phyloP scores from a whole-genome alignment of 2,888 invertebrate species.

The Uloborus plumipes region DNA sequence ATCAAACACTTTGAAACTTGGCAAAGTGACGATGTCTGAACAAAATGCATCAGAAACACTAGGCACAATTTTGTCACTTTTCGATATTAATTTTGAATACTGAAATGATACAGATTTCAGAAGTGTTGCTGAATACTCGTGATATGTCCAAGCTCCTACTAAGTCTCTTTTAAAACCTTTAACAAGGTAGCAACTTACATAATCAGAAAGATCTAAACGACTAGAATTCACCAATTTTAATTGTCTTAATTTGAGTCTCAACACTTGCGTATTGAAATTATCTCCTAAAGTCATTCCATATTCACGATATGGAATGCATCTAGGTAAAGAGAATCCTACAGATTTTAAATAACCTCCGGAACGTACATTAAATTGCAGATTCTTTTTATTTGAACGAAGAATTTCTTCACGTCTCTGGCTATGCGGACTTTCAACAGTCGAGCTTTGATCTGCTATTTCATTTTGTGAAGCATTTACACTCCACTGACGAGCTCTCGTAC shows the following conservation, averaged over 20 bases:
- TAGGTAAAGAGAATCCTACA: slow-evolving; percentile 16
- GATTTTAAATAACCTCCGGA: slow-evolving; percentile 1
- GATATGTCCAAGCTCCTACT: slow-evolving; percentile 40
- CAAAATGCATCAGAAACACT: slow-evolving; percentile 23
- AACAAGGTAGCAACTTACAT: slow-evolving; percentile 36
- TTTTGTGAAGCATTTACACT: not conserved
- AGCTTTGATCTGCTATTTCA: slow-evolving; percentile 3
- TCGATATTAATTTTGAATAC: slow-evolving; percentile 21
- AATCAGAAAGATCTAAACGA: slow-evolving; percentile 37
- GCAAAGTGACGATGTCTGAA: slow-evolving; percentile 21
- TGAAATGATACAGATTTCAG: slow-evolving; percentile 39
- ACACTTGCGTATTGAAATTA: slow-evolving; percentile 33
- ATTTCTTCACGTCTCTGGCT: slow-evolving; percentile 17
- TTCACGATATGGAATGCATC: slow-evolving; percentile 30
- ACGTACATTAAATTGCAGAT: slow-evolving; percentile 25
- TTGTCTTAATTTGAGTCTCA: slow-evolving; percentile 23
- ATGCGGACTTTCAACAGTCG: slow-evolving; percentile 9
- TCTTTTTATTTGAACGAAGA: not conserved
- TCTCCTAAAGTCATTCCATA: slow-evolving; percentile 21
- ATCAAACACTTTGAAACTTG: slow-evolving; percentile 40
- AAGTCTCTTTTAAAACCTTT: slow-evolving; percentile 36
- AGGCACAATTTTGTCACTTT: slow-evolving; percentile 7
- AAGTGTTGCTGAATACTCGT: slow-evolving; percentile 40
- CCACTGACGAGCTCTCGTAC: slow-evolving; percentile 21
- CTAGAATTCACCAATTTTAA: slow-evolving; percentile 25